Conservation (phyloP, 2,888 invertebrate species). For the Linnaemya vulpina region DNA sequence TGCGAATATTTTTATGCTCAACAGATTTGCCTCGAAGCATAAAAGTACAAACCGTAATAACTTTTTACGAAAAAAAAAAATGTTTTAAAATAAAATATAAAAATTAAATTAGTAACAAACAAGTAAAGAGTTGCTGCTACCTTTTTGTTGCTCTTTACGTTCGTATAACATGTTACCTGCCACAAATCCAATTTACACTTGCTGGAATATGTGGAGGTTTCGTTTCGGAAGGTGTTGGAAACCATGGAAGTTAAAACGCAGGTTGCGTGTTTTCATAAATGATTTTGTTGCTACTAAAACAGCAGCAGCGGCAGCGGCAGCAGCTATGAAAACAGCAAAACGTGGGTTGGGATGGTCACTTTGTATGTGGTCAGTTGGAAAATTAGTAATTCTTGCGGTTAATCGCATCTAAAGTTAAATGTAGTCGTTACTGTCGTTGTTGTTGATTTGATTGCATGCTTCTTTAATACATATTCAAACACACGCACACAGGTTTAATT, state of each 20-base stretch:
- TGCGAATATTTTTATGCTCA: constrained; percentile 30
- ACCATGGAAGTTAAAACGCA: constrained; percentile 18
- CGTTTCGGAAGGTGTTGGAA: constrained; percentile 16
- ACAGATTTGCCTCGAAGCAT: constrained; percentile 36
- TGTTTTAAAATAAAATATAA: constrained; percentile 17
- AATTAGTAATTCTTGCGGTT: constrained; percentile 66
- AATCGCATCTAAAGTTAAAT: constrained; percentile 57
- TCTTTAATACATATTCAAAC: neutral
- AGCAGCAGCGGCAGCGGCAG: too few species aligned
- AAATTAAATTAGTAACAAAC: constrained; percentile 30
- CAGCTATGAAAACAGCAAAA: neutral
- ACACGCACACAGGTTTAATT: too few species aligned
- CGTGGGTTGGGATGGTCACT: constrained; percentile 46
- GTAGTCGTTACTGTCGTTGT: constrained; percentile 48
- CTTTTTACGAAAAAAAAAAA: constrained; percentile 1
- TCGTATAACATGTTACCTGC: neutral
- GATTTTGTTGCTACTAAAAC: neutral
- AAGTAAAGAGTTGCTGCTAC: constrained; percentile 23
- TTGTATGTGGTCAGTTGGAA: constrained; percentile 49
- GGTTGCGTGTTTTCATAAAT: constrained; percentile 57
- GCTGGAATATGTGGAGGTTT: neutral
- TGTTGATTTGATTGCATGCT: constrained; percentile 61
- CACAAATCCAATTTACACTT: constrained; percentile 18
- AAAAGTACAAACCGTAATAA: constrained; percentile 13
- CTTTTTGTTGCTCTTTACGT: neutral